These are phyloP conservation scores for Habropoda laboriosa DNA, from an alignment of 1,140 invertebrate species.

Conservation along the genomic window DNA sequence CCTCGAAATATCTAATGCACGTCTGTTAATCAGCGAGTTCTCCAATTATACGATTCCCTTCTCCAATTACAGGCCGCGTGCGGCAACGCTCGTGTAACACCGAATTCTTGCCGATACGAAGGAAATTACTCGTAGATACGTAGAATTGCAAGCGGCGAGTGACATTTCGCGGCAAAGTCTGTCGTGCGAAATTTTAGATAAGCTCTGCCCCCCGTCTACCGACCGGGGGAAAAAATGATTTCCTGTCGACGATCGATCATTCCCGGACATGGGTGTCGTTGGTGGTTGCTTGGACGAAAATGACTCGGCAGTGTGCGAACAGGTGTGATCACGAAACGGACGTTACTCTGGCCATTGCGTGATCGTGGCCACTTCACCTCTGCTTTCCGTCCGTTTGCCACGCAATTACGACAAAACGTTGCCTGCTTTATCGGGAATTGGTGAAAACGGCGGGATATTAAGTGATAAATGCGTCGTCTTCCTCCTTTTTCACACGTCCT, in stretches of 20 bases:
- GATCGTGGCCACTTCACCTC: slow-evolving; percentile 7
- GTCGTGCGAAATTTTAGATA: not conserved
- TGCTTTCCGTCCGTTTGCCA: not conserved
- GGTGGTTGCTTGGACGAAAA: not conserved
- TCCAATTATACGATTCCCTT: not conserved
- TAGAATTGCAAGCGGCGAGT: no score
- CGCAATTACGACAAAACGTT: slow-evolving; percentile 4
- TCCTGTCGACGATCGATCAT: slow-evolving; percentile 2
- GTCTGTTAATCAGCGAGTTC: slow-evolving; percentile 9
- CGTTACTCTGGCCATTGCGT: slow-evolving; percentile 14
- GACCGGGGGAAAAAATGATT: slow-evolving; percentile 1
- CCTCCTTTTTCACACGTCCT: no score
- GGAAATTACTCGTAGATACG: not conserved
- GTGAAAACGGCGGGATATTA: no score
- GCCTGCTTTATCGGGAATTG: not conserved
- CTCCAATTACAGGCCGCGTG: not conserved
- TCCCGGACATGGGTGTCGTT: not conserved
- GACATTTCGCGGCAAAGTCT: not conserved
- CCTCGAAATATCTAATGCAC: slow-evolving; percentile 21
- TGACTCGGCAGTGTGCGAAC: slow-evolving; percentile 4
- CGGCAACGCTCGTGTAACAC: not conserved
- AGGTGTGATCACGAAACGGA: not conserved
- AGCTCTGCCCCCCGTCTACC: no score
- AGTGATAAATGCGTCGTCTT: no score
- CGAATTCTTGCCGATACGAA: not conserved